Percentiles rank a stretch among this genome's conserved stretches.
phyloP scores from a whole-genome alignment of 2,113 vertebrate species.

The Oncorhynchus keta region DNA sequence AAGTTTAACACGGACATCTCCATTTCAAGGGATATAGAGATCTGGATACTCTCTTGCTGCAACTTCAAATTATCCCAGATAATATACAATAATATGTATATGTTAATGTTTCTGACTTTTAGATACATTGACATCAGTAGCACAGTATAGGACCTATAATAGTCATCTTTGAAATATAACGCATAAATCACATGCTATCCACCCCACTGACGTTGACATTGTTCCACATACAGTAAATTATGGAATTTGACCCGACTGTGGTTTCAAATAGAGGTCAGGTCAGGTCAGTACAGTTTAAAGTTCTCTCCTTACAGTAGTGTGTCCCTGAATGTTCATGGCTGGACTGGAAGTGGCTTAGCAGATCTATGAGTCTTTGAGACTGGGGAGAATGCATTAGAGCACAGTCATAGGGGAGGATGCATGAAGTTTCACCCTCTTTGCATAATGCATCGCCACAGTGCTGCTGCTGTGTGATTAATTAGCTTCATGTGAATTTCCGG shows the following conservation, averaged over 20 bases:
- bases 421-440: not conserved
- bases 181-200: too few relatives aligned
- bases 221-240: not conserved
- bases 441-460: not conserved
- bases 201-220: too few relatives aligned
- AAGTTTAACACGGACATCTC: too few relatives aligned
- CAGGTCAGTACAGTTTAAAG: not conserved
- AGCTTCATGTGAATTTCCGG: slow-evolving; percentile 12
- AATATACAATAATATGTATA: too few relatives aligned
- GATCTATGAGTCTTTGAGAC: not conserved
- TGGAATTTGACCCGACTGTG: not conserved
- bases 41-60: too few relatives aligned
- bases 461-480: slow-evolving; percentile 36
- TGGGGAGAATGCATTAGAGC: not conserved
- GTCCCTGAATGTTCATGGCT: not conserved
- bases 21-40: too few relatives aligned
- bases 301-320: not conserved
- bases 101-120: too few relatives aligned
- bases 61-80: too few relatives aligned
- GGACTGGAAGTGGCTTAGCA: not conserved
- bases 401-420: not conserved
- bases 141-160: too few relatives aligned
- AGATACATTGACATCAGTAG: too few relatives aligned
- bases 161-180: too few relatives aligned
- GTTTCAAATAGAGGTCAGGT: not conserved